Percentiles rank a stretch among this genome's conserved stretches.
Conservation (phyloP, 2,113 vertebrate genomes). For the Peromyscus californicus region DNA sequence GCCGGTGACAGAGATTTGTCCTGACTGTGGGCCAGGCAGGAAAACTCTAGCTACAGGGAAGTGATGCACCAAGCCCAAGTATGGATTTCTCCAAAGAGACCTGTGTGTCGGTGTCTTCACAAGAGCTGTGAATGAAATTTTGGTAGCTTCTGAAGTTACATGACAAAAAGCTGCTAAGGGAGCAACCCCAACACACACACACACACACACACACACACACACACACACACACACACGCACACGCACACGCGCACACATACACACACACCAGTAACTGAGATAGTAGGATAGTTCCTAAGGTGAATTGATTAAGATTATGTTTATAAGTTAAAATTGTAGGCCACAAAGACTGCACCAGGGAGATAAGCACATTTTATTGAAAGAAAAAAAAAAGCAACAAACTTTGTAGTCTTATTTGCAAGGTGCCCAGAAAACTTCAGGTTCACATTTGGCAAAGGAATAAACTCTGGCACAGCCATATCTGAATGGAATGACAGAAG, state of each 20-base stretch:
- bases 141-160: neutral
- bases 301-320: neutral
- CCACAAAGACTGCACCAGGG: neutral
- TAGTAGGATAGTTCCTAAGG: neutral
- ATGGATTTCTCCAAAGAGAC: neutral
- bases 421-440: neutral
- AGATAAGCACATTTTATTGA: neutral
- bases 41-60: too few species aligned
- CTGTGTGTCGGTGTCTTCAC: neutral
- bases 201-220: too few species aligned
- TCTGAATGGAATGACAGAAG: too few species aligned
- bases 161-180: neutral
- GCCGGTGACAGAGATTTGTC: too few species aligned
- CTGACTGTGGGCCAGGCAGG: too few species aligned
- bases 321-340: neutral
- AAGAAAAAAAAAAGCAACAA: accelerated
- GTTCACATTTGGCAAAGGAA: neutral
- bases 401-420: neutral
- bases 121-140: neutral
- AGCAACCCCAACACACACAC: neutral
- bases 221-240: too few species aligned
- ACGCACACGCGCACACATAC: too few species aligned
- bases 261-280: neutral
- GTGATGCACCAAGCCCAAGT: neutral
- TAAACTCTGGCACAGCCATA: too few species aligned